Conservation (phyloP, 2,888 invertebrate species). For the Mesoligia furuncula region DNA sequence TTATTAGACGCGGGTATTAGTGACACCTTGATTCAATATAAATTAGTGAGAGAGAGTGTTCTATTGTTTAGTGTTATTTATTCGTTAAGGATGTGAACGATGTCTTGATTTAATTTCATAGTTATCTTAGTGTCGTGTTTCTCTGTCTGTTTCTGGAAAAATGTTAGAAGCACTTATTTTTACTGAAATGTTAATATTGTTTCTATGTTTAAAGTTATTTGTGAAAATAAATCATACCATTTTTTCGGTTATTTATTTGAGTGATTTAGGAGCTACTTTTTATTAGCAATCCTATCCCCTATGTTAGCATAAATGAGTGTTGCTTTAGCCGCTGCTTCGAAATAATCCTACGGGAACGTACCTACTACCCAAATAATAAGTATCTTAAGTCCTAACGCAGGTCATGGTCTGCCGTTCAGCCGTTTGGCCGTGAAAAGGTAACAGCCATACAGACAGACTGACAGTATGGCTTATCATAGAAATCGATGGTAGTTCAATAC, state of each 20-base stretch:
- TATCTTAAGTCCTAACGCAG: no score
- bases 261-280: no score
- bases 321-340: no score
- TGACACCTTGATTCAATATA: conserved; percentile 30
- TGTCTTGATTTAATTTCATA: conserved; percentile 3
- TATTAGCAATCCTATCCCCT: no score
- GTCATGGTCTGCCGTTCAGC: not conserved
- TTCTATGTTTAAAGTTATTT: not conserved
- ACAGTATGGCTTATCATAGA: not conserved
- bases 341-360: no score
- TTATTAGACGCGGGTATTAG: conserved; percentile 6
- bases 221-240: not conserved
- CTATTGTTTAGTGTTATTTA: conserved; percentile 9
- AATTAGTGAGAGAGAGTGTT: conserved; percentile 23
- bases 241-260: not conserved
- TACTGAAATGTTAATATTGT: not conserved
- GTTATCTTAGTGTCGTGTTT: not conserved
- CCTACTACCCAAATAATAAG: no score
- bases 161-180: not conserved
- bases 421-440: not conserved
- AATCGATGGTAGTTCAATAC: not conserved
- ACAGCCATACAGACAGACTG: not conserved
- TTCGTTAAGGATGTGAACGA: conserved; percentile 5
- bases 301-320: no score
- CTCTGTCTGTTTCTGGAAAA: not conserved